Evolutionary conservation across 2,888 invertebrate genomes (phyloP).

Genomic region (Fissipunctia ypsillon): DNA sequence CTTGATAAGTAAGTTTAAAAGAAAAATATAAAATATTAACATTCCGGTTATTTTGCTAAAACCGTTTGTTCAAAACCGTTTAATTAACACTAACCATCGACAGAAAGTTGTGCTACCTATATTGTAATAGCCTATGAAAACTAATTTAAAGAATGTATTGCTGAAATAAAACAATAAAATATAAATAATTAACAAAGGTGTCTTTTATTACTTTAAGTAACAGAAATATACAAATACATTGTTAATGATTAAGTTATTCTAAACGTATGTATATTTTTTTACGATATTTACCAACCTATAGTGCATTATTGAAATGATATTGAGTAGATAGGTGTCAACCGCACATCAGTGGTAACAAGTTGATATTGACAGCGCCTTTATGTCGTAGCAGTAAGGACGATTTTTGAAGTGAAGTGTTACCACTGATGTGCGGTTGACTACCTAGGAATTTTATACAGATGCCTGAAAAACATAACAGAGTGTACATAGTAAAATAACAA

Average conservation of each 20-base stretch:
- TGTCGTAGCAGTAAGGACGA: neutral
- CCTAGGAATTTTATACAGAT: neutral
- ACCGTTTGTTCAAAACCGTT: neutral
- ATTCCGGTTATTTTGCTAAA: neutral
- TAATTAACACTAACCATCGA: slow-evolving; percentile 10
- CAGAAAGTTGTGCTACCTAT: slow-evolving; percentile 53
- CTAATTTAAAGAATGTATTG: slow-evolving; percentile 49
- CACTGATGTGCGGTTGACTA: neutral
- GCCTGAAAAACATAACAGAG: slow-evolving; percentile 25
- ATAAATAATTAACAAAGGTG: slow-evolving; percentile 63
- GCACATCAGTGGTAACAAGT: neutral
- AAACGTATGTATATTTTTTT: slow-evolving; percentile 38
- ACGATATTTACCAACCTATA: slow-evolving; percentile 16
- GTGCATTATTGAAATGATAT: slow-evolving; percentile 13
- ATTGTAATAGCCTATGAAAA: slow-evolving; percentile 42
- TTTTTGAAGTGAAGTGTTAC: neutral
- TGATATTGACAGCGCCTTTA: neutral
- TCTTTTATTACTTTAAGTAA: slow-evolving; percentile 56
- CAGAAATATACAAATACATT: slow-evolving; percentile 51
- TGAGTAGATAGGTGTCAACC: neutral
- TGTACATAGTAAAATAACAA: slow-evolving; percentile 28
- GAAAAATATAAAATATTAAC: neutral
- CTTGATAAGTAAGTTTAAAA: neutral
- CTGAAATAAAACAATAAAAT: slow-evolving; percentile 64
- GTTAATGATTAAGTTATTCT: slow-evolving; percentile 37